phyloP scores from a whole-genome alignment of 2,797 vertebrate genomes.

The Arctocebus calabarensis region DNA sequence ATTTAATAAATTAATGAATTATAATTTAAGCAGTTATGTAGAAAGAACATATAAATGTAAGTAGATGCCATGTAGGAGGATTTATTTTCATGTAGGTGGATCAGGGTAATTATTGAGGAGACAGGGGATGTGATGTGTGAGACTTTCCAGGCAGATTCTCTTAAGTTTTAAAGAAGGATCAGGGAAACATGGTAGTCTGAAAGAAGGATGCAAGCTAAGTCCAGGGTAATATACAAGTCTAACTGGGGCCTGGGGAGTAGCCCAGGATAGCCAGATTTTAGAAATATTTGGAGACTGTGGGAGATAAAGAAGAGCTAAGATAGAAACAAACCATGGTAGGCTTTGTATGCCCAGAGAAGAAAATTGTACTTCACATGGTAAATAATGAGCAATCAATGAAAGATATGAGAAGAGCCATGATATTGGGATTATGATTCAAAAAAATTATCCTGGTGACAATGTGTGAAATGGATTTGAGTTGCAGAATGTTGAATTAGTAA shows the following conservation, averaged over 20 bases:
- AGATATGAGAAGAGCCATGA: not conserved
- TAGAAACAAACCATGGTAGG: not conserved
- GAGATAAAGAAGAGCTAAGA: not conserved
- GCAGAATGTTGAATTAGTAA: not conserved
- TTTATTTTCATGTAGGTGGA: not conserved
- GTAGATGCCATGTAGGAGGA: not conserved
- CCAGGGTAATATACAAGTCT: not conserved
- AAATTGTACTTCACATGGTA: not conserved
- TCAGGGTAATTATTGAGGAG: not conserved
- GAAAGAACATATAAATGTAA: not conserved
- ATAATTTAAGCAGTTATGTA: not conserved
- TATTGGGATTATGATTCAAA: not conserved
- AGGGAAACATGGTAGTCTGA: not conserved
- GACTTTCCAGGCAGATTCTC: not conserved
- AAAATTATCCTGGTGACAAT: not conserved
- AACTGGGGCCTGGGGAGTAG: not conserved
- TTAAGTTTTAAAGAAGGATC: not conserved
- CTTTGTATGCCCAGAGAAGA: not conserved
- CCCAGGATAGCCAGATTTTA: not conserved
- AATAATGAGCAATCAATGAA: not conserved
- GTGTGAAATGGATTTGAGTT: not conserved
- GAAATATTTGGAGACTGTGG: not conserved
- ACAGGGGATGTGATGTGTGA: not conserved
- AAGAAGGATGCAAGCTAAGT: not conserved
- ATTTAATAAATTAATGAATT: not conserved